Evolutionary conservation across 2,888 invertebrate genomes (phyloP).

Genomic region (Melanargia galathea): DNA sequence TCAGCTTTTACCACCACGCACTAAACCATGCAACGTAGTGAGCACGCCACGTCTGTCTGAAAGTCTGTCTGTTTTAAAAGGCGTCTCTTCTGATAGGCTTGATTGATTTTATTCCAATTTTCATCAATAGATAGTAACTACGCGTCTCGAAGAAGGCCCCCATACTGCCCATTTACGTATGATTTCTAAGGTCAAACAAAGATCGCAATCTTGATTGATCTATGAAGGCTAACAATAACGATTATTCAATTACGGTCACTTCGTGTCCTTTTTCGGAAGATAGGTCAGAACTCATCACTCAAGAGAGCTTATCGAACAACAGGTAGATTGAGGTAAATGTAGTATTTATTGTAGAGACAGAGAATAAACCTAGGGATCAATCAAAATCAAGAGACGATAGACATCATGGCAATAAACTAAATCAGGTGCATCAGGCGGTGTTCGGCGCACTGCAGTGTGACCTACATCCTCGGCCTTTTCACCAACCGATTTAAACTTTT

Average conservation of each 20-base stretch:
- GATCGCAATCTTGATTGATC: background rate
- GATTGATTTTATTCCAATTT: no score
- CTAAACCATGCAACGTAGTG: background rate
- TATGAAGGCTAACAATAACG: no score
- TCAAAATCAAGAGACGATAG: background rate
- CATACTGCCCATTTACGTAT: no score
- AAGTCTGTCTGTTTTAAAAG: no score
- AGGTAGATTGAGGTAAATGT: no score
- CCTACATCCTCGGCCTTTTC: constrained; percentile 11
- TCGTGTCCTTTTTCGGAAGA: no score
- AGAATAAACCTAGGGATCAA: background rate
- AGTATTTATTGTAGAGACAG: background rate
- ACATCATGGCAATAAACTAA: background rate
- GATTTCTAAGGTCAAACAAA: background rate
- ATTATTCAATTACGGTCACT: no score
- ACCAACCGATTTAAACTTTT: constrained; percentile 4
- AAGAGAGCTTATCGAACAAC: no score
- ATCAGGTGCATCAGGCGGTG: background rate
- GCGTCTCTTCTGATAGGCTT: no score
- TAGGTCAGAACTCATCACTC: no score
- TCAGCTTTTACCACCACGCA: background rate
- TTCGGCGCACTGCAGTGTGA: constrained; percentile 11
- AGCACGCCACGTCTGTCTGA: background rate
- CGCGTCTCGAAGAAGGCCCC: no score
- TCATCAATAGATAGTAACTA: no score